Percentiles rank a stretch among this genome's conserved stretches.
phyloP scores from a whole-genome alignment of 2,113 vertebrate species.

The Pogona vitticeps region DNA sequence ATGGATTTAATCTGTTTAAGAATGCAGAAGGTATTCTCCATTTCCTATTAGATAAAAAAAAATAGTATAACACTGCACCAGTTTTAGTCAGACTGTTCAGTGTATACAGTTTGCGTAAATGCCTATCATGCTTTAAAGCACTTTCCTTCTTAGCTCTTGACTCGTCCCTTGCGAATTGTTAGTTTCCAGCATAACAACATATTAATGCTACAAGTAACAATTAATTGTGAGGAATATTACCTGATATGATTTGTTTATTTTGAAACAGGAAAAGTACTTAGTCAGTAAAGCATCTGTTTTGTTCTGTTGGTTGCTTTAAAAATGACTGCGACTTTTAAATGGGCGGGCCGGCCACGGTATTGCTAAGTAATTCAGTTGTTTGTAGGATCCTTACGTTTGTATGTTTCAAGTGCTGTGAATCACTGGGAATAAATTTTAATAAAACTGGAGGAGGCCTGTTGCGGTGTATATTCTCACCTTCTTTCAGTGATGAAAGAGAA shows the following conservation, averaged over 20 bases:
- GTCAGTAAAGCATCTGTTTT: not conserved
- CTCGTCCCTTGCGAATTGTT: not conserved
- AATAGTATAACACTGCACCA: not conserved
- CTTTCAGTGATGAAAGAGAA: not conserved
- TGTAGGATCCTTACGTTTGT: not conserved
- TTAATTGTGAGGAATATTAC: slow-evolving; percentile 42
- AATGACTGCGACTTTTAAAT: not conserved
- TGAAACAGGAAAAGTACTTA: slow-evolving; percentile 6
- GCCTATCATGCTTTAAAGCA: not conserved
- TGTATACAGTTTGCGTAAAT: not conserved
- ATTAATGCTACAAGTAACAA: not conserved
- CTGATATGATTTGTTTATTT: slow-evolving; percentile 21
- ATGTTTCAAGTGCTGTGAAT: not conserved
- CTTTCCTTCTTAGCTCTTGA: not conserved
- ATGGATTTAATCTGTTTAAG: not conserved
- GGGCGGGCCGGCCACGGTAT: not conserved
- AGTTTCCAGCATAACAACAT: not conserved
- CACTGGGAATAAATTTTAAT: not conserved
- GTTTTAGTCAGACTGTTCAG: not conserved
- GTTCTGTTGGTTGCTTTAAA: not conserved
- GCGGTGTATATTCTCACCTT: not conserved
- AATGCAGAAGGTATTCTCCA: not conserved
- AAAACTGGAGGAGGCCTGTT: not conserved
- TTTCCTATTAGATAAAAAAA: not conserved
- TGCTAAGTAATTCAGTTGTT: not conserved